A percentile compares a stretch with the other conserved stretches of the same genome.
phyloP scores from a whole-genome alignment of 2,888 invertebrate genomes.

The Merodon equestris region DNA sequence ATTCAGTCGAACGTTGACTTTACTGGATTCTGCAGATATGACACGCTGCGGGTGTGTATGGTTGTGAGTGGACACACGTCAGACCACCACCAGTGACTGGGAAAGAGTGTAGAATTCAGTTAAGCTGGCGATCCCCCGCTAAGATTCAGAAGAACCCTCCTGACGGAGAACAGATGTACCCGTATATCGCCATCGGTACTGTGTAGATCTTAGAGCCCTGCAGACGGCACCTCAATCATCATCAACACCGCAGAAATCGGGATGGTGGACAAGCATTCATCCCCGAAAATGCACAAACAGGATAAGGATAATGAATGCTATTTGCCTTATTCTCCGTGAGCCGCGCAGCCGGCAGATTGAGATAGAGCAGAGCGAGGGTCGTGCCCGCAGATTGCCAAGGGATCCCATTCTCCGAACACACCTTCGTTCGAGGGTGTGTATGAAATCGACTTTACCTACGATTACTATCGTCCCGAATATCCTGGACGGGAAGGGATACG shows the following conservation, averaged over 20 bases:
- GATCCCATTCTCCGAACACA: conserved; percentile 20
- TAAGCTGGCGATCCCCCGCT: conserved; percentile 1
- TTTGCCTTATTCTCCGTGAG: conserved; percentile 38
- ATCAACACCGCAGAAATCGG: conserved; percentile 34
- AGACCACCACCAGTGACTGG: conserved; percentile 24
- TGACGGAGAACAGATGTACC: conserved; percentile 37
- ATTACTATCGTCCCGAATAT: background rate
- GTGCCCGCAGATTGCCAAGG: conserved; percentile 42
- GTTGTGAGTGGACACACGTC: conserved; percentile 20
- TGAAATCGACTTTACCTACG: background rate
- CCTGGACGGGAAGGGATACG: conserved; percentile 9
- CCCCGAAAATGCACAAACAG: conserved; percentile 28
- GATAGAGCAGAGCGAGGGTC: conserved; percentile 49
- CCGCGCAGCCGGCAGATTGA: conserved; percentile 32
- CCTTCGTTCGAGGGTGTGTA: conserved; percentile 54
- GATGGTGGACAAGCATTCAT: conserved; percentile 14
- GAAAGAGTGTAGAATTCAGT: conserved; percentile 29
- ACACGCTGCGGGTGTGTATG: background rate
- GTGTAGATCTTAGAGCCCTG: conserved; percentile 31
- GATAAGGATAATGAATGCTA: conserved; percentile 56
- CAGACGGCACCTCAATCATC: conserved; percentile 35
- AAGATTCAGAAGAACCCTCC: conserved; percentile 3
- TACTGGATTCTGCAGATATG: conserved; percentile 1
- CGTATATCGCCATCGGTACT: conserved; percentile 39
- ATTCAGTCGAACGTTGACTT: conserved; percentile 22